Percentiles rank a stretch among this genome's conserved stretches.
These are phyloP conservation scores for Tethea ocularis DNA, from an alignment of 2,888 invertebrate genomes.

Conservation along the genomic window DNA sequence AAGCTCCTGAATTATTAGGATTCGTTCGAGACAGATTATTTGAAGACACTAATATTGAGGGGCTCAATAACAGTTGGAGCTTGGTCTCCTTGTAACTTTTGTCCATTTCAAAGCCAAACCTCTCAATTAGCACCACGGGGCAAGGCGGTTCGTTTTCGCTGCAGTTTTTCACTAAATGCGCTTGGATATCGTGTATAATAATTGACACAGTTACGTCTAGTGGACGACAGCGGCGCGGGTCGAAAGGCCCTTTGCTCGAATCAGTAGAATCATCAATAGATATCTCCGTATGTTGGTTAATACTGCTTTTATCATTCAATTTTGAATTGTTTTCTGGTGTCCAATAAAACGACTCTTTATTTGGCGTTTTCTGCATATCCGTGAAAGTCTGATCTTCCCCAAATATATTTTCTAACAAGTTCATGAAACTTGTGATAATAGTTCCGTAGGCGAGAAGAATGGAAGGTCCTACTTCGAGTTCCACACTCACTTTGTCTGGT, in stretches of 20 bases:
- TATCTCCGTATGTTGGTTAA: constrained; percentile 79
- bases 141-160: constrained; percentile 95
- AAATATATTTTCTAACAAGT: constrained; percentile 97
- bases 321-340: constrained; percentile 69
- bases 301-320: constrained; percentile 66
- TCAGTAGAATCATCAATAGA: constrained; percentile 87
- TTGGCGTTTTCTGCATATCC: constrained; percentile 91
- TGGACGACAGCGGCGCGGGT: constrained; percentile 94
- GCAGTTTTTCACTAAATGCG: constrained; percentile 96
- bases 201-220: constrained; percentile 96
- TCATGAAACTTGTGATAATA: constrained; percentile 93
- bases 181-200: constrained; percentile 97
- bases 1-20: constrained; percentile 64
- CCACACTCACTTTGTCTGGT: constrained; percentile 95
- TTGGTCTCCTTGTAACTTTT: constrained; percentile 96
- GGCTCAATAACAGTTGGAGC: constrained; percentile 94
- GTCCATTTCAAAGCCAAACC: constrained; percentile 98
- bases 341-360: constrained; percentile 67
- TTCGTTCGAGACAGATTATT: constrained; percentile 88
- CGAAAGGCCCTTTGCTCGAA: constrained; percentile 87
- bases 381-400: constrained; percentile 97
- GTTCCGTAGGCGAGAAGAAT: constrained; percentile 96
- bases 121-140: constrained; percentile 93
- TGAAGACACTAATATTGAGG: constrained; percentile 91
- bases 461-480: constrained; percentile 97